Conservation (phyloP, 53 echinoderm and acorn worm genomes). For the Hippasteria phrygiana region DNA sequence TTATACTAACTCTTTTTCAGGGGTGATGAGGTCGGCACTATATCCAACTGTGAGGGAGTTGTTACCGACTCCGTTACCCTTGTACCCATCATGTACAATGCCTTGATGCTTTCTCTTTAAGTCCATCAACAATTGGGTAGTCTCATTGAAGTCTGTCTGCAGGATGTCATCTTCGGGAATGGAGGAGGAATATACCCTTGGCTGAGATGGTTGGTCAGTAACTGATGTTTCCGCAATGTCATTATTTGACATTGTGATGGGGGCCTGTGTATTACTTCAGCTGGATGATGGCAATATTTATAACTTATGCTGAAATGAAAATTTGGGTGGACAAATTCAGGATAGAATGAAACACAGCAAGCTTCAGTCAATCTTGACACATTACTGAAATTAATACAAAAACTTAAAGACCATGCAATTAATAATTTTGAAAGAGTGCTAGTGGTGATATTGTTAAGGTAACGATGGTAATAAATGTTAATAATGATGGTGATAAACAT, state of each 20-base stretch:
- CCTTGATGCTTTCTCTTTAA: slow-evolving; percentile 60
- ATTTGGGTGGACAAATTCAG: not conserved
- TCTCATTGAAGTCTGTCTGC: slow-evolving; percentile 70
- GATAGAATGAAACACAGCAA: too few species aligned
- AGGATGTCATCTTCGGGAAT: slow-evolving; percentile 73
- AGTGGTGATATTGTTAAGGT: too few species aligned
- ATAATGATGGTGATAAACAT: too few species aligned
- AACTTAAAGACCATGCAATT: too few species aligned
- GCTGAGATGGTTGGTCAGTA: not conserved
- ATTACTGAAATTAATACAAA: too few species aligned
- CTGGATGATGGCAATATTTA: not conserved
- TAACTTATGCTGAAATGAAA: not conserved
- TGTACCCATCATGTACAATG: slow-evolving; percentile 48
- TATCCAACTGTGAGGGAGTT: slow-evolving; percentile 44
- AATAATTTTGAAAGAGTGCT: too few species aligned
- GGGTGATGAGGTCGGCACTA: slow-evolving; percentile 33
- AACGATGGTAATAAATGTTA: too few species aligned
- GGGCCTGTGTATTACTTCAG: not conserved
- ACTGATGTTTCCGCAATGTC: not conserved
- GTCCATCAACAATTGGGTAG: slow-evolving; percentile 61
- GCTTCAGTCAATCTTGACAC: too few species aligned
- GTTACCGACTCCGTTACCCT: not conserved
- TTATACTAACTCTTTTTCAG: slow-evolving; percentile 29
- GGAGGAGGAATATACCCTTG: slow-evolving; percentile 35
- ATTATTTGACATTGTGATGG: slow-evolving; percentile 9